These are phyloP conservation scores for Fragum whitleyi DNA, from an alignment of 2,888 invertebrate species.

Conservation along the genomic window DNA sequence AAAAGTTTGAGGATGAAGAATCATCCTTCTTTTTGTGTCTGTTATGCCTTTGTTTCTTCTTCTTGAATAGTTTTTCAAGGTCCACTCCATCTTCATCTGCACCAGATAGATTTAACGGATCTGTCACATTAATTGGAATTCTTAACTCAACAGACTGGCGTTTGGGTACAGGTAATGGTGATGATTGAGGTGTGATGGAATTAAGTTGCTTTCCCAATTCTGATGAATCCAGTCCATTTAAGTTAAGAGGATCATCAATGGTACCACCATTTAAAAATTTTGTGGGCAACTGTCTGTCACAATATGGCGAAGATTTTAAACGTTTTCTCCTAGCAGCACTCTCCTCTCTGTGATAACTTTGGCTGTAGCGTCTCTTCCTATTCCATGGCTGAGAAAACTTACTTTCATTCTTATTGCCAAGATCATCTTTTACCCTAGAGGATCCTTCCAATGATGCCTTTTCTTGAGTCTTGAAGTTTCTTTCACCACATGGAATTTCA, in stretches of 20 bases:
- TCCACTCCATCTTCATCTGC: constrained; percentile 80
- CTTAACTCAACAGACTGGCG: constrained; percentile 93
- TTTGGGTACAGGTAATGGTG: constrained; percentile 94
- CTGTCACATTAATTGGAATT: constrained; percentile 96
- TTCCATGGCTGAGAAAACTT: constrained; percentile 60
- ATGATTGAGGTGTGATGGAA: constrained; percentile 96
- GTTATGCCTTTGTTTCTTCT: constrained; percentile 72
- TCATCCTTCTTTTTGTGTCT: constrained; percentile 68
- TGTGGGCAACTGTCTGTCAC: constrained; percentile 91
- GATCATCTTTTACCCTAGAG: constrained; percentile 50
- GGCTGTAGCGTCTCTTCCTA: constrained; percentile 61
- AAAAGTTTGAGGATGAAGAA: constrained; percentile 18
- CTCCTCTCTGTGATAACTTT: constrained; percentile 53
- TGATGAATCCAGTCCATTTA: constrained; percentile 92
- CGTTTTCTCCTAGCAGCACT: constrained; percentile 54
- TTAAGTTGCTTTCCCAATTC: constrained; percentile 86
- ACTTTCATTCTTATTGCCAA: constrained; percentile 42
- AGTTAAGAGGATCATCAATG: constrained; percentile 96
- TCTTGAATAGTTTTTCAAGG: constrained; percentile 62
- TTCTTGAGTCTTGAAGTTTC: constrained; percentile 58
- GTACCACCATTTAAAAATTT: constrained; percentile 97
- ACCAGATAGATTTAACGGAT: constrained; percentile 92
- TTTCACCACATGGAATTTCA: constrained; percentile 85
- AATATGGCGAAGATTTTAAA: constrained; percentile 61
- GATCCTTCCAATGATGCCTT: constrained; percentile 13